Evolutionary conservation across 1,140 invertebrate genomes (phyloP).

Genomic region (Polypedilum pembai): DNA sequence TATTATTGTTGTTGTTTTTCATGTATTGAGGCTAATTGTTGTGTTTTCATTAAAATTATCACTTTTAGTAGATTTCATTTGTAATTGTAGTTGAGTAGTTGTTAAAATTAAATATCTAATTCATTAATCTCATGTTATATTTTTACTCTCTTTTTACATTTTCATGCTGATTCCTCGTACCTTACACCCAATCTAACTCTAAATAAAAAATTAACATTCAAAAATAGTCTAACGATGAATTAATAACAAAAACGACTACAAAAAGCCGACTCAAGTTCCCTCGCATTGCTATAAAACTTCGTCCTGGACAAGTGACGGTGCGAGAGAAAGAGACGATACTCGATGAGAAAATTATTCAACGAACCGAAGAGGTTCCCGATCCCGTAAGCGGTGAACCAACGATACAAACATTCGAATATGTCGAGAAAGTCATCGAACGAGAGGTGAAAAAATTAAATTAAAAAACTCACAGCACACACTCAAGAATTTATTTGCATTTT

Average conservation of each 20-base stretch:
- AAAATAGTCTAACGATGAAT: neutral
- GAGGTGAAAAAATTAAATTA: constrained; percentile 59
- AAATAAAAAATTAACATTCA: neutral
- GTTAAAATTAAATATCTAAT: too few species aligned
- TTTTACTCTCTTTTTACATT: too few species aligned
- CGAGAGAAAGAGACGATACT: constrained; percentile 81
- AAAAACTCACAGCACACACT: too few species aligned
- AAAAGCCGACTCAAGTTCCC: constrained; percentile 53
- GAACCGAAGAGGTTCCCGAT: constrained; percentile 81
- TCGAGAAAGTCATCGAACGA: constrained; percentile 90
- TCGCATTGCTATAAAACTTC: constrained; percentile 73
- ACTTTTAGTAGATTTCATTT: too few species aligned
- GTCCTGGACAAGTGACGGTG: constrained; percentile 68
- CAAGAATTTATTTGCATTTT: too few species aligned
- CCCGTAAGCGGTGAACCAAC: constrained; percentile 73
- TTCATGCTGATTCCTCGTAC: too few species aligned
- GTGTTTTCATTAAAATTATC: too few species aligned
- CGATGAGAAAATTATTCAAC: constrained; percentile 76
- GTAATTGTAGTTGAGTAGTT: too few species aligned
- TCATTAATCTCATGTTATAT: too few species aligned
- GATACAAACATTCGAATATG: constrained; percentile 82
- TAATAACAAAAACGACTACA: constrained; percentile 15
- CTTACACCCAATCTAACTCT: neutral
- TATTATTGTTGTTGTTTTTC: too few species aligned
- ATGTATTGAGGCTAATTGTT: too few species aligned